A percentile compares a stretch with the other conserved stretches of the same genome.
Evolutionary conservation across 2,113 vertebrate species (phyloP).

Genomic region (Misgurnus anguillicaudatus): DNA sequence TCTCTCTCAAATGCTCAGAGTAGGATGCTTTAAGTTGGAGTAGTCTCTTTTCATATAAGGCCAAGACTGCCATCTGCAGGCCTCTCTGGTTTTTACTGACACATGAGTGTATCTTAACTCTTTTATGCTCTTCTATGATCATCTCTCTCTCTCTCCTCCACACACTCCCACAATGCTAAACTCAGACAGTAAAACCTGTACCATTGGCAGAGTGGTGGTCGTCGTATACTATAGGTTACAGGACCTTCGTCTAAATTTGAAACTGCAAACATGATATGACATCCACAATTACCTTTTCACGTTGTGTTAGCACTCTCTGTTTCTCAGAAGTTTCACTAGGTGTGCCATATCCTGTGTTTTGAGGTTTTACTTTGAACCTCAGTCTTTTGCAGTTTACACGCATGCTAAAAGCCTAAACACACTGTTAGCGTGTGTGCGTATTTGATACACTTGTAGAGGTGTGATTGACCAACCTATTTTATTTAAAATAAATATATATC

Average conservation of each 20-base stretch:
- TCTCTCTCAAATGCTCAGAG: slow-evolving; percentile 66
- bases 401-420: background rate
- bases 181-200: too few relatives aligned
- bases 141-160: background rate
- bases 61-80: slow-evolving; percentile 72
- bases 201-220: too few relatives aligned
- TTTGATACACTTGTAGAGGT: background rate
- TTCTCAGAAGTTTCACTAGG: slow-evolving; percentile 42
- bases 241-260: background rate
- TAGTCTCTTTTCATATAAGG: slow-evolving; percentile 58
- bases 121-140: background rate
- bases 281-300: background rate
- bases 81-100: background rate
- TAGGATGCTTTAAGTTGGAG: background rate
- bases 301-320: background rate
- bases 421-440: background rate
- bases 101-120: background rate
- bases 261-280: too few relatives aligned
- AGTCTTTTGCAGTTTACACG: background rate
- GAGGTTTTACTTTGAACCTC: slow-evolving; percentile 42
- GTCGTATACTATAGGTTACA: background rate
- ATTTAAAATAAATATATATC: too few relatives aligned
- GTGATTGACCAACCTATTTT: background rate
- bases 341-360: slow-evolving; percentile 48
- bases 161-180: background rate